These are phyloP conservation scores for Ophioderma brevispina DNA, from an alignment of 35 echinoderm and acorn worm genomes.

Conservation along the genomic window DNA sequence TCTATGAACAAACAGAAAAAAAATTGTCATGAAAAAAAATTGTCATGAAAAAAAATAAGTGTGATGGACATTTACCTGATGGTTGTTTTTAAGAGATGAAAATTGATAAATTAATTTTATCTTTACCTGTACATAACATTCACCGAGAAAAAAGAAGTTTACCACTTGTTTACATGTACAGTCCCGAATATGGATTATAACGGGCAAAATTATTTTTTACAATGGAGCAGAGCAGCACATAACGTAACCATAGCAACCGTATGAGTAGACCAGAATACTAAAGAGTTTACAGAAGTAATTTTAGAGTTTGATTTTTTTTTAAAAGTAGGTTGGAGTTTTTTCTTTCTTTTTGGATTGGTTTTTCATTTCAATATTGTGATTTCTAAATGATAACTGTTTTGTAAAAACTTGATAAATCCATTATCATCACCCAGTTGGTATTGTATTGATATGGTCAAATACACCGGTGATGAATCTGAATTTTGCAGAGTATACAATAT, in stretches of 20 bases:
- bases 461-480: too few species aligned
- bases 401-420: not conserved
- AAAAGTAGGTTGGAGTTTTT: not conserved
- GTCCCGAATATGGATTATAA: not conserved
- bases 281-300: not conserved
- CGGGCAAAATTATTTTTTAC: not conserved
- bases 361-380: not conserved
- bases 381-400: not conserved
- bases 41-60: not conserved
- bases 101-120: not conserved
- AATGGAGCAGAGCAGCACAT: not conserved
- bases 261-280: not conserved
- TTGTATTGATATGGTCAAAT: too few species aligned
- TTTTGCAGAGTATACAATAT: too few species aligned
- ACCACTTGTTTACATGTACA: not conserved
- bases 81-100: slow-evolving; percentile 2
- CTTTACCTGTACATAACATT: not conserved
- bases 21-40: slow-evolving; percentile 5
- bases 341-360: not conserved
- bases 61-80: slow-evolving; percentile 10
- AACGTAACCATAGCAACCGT: not conserved
- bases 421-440: too few species aligned
- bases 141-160: not conserved
- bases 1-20: not conserved
- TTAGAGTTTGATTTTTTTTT: not conserved